Conservation (phyloP, 2,113 vertebrate species). For the Rattus rattus region DNA sequence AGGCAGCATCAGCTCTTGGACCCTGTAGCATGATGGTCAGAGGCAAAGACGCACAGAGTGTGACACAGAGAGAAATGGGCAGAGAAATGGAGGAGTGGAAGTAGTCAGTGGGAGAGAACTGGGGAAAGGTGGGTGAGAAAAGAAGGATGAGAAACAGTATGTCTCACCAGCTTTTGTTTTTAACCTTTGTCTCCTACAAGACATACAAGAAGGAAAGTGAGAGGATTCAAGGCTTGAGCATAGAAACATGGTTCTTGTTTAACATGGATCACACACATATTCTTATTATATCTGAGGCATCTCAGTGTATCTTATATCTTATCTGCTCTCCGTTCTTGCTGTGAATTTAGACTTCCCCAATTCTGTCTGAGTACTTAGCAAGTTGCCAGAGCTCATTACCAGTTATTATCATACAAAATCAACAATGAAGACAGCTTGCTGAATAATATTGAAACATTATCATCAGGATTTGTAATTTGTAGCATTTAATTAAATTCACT, state of each 20-base stretch:
- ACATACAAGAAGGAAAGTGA: not conserved
- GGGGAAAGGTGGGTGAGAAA: not conserved
- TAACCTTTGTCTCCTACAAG: not conserved
- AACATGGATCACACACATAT: not conserved
- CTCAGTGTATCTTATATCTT: not conserved
- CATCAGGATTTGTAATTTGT: slow-evolving; percentile 45
- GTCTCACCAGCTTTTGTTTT: not conserved
- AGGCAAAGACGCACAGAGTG: not conserved
- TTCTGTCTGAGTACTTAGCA: slow-evolving; percentile 48
- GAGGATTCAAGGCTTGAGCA: too few species aligned
- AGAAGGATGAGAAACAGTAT: not conserved
- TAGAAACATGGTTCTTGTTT: not conserved
- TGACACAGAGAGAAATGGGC: not conserved
- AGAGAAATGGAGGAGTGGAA: not conserved
- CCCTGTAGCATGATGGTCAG: not conserved
- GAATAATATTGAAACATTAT: slow-evolving; percentile 30
- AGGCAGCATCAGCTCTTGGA: not conserved
- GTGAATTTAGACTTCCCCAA: not conserved
- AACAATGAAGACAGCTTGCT: slow-evolving; percentile 28
- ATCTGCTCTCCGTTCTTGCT: not conserved
- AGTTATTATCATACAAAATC: slow-evolving; percentile 43
- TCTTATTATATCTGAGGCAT: not conserved
- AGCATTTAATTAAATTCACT: slow-evolving; percentile 44
- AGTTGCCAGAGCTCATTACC: slow-evolving; percentile 20
- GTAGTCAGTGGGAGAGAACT: not conserved